Percentiles rank a stretch among this genome's conserved stretches.
These are phyloP conservation scores for Brachyhypopomus occidentalis DNA, from an alignment of 2,113 vertebrate species.

Conservation along the genomic window DNA sequence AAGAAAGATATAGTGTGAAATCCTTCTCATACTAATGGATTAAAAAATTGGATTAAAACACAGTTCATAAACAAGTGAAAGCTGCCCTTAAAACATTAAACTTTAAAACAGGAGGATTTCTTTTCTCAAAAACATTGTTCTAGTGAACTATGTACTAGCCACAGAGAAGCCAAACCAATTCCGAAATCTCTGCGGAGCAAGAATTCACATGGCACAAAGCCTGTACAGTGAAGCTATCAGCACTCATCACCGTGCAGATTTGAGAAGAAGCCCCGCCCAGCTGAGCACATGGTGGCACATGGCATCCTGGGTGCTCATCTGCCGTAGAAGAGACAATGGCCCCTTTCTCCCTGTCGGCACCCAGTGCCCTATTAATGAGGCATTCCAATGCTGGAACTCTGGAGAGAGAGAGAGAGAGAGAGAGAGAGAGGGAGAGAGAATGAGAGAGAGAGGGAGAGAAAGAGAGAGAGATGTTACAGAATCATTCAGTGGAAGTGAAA, in stretches of 20 bases:
- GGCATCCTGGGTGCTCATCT: constrained; percentile 21
- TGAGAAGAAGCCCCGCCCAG: not conserved
- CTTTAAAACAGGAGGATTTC: too few species aligned
- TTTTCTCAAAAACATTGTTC: too few species aligned
- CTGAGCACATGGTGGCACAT: constrained; percentile 23
- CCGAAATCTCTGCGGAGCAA: not conserved
- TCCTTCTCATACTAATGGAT: not conserved
- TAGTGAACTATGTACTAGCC: too few species aligned
- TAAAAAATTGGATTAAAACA: not conserved
- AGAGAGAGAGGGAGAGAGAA: not conserved
- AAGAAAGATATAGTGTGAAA: constrained; percentile 6
- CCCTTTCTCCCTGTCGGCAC: constrained; percentile 32
- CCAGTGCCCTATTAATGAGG: constrained; percentile 36
- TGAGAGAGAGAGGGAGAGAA: not conserved
- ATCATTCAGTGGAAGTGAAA: not conserved
- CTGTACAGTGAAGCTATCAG: not conserved
- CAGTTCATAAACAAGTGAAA: not conserved
- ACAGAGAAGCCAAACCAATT: not conserved
- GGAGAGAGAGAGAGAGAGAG: constrained; percentile 11
- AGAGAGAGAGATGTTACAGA: not conserved
- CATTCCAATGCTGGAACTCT: constrained; percentile 42
- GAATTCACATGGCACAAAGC: not conserved
- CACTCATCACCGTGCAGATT: constrained; percentile 9
- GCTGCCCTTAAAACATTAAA: too few species aligned
- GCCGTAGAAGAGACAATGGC: constrained; percentile 36